phyloP scores from a whole-genome alignment of 2,113 vertebrate species.

The Chaetops frenatus region DNA sequence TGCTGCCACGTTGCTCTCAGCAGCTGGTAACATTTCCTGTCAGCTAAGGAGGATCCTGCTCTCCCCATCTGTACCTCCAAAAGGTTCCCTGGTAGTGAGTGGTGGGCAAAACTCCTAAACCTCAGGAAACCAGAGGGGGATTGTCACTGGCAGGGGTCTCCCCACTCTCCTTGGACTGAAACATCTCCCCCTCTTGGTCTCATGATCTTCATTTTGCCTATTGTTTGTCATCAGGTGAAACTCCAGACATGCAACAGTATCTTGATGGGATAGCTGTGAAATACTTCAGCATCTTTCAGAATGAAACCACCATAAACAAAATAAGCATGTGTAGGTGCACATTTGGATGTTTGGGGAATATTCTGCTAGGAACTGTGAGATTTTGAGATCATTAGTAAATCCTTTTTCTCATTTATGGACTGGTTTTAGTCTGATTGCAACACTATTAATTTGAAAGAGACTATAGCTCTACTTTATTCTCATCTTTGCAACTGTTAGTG shows the following conservation, averaged over 20 bases:
- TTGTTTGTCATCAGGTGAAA: neutral
- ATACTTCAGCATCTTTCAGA: neutral
- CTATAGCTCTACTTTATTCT: neutral
- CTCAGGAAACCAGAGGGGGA: neutral
- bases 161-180: neutral
- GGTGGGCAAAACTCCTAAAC: neutral
- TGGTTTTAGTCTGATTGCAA: neutral
- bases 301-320: neutral
- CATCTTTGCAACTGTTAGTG: neutral
- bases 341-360: neutral
- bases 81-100: neutral
- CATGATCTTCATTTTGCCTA: neutral
- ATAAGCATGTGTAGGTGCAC: neutral
- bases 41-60: neutral
- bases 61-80: neutral
- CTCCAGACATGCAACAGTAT: neutral
- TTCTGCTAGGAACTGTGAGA: neutral
- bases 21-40: neutral
- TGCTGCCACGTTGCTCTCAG: neutral
- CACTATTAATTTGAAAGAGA: neutral
- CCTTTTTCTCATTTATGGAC: neutral
- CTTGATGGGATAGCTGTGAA: neutral
- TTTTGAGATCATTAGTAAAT: neutral
- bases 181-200: neutral
- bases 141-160: neutral